Evolutionary conservation across 2,113 vertebrate genomes (phyloP).

Genomic region (Nerophis ophidion): DNA sequence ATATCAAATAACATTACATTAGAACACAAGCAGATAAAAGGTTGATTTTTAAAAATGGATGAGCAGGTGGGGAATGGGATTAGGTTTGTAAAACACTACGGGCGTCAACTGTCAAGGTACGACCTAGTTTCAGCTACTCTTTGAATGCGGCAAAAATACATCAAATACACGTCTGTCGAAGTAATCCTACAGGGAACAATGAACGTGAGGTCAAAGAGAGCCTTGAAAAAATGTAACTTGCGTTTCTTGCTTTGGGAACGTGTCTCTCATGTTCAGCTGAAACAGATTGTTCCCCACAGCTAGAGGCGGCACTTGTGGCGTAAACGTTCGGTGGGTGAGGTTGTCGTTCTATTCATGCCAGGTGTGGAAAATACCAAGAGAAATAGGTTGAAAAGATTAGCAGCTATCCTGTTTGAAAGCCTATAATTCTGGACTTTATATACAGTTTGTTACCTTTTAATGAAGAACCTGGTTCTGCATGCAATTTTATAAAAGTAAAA

Average conservation of each 20-base stretch:
- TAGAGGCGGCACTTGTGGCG: slow-evolving; percentile 7
- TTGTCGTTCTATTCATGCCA: slow-evolving; percentile 14
- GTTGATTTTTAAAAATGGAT: too few species aligned
- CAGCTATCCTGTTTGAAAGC: background rate
- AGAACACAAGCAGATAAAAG: too few species aligned
- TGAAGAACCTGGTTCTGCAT: too few species aligned
- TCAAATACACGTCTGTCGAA: slow-evolving; percentile 30
- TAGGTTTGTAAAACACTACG: background rate
- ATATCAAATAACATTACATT: too few species aligned
- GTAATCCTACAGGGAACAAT: slow-evolving; percentile 16
- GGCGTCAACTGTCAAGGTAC: slow-evolving; percentile 7
- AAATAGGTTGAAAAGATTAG: background rate
- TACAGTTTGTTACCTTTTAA: background rate
- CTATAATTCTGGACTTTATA: background rate
- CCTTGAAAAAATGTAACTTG: slow-evolving; percentile 12
- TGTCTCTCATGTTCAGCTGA: slow-evolving; percentile 14
- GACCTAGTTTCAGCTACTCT: slow-evolving; percentile 3
- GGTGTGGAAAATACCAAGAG: slow-evolving; percentile 5
- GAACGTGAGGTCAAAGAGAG: slow-evolving; percentile 14
- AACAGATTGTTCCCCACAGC: slow-evolving; percentile 22
- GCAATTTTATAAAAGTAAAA: too few species aligned
- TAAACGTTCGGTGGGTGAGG: slow-evolving; percentile 3
- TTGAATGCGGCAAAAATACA: slow-evolving; percentile 29
- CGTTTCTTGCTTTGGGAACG: slow-evolving; percentile 21
- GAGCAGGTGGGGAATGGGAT: background rate